These are phyloP conservation scores for Suricata suricatta DNA, from an alignment of 2,113 vertebrate genomes.

Conservation along the genomic window DNA sequence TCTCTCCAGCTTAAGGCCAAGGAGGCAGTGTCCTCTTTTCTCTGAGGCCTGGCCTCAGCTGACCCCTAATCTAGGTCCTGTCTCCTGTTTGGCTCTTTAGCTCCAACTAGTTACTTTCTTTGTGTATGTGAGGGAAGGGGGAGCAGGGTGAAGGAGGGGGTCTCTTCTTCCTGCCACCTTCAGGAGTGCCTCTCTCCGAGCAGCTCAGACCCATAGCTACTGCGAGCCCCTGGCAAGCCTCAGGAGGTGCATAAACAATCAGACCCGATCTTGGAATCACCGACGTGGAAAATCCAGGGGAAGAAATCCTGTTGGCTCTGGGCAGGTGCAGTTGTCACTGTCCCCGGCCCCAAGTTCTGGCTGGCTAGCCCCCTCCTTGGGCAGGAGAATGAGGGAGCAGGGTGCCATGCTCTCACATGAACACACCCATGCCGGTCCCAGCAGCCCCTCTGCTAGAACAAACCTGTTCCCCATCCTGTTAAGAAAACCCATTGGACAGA, in stretches of 20 bases:
- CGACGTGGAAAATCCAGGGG: slow-evolving; percentile 60
- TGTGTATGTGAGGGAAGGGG: not conserved
- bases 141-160: rapidly evolving
- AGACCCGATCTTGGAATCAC: slow-evolving; percentile 30
- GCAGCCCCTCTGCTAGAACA: slow-evolving; percentile 28
- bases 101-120: not conserved
- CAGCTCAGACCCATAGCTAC: not conserved
- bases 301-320: slow-evolving; percentile 59
- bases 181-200: not conserved
- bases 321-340: slow-evolving; percentile 56
- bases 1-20: not conserved
- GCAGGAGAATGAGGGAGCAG: not conserved
- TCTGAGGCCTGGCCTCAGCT: not conserved
- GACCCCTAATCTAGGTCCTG: not conserved
- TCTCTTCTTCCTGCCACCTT: not conserved
- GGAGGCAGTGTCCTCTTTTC: not conserved
- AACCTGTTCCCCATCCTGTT: slow-evolving; percentile 17
- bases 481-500: not conserved
- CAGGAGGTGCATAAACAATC: slow-evolving; percentile 16
- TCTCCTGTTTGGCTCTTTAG: not conserved
- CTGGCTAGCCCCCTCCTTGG: slow-evolving; percentile 12
- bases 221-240: not conserved
- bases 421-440: rapidly evolving
- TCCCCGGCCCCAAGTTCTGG: slow-evolving; percentile 40
- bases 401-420: not conserved